A percentile compares a stretch with the other conserved stretches of the same genome.
phyloP scores from a whole-genome alignment of 2,113 vertebrate genomes.

The Excalfactoria chinensis region DNA sequence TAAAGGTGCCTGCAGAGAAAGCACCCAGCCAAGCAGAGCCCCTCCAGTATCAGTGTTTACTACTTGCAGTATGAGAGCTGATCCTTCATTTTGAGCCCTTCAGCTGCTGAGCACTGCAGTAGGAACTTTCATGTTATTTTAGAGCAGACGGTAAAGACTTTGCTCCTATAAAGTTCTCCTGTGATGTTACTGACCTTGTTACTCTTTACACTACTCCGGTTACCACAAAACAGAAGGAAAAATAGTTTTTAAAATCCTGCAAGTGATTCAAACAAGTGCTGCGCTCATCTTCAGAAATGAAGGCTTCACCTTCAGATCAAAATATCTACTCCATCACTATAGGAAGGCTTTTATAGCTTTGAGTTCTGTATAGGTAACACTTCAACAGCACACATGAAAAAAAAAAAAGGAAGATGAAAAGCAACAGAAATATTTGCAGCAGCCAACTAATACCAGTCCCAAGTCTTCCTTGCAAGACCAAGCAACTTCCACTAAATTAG shows the following conservation, averaged over 20 bases:
- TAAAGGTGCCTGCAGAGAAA: neutral
- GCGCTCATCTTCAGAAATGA: conserved; percentile 36
- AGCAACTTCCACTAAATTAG: neutral
- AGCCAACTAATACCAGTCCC: neutral
- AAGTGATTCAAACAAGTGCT: conserved; percentile 49
- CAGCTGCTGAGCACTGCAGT: neutral
- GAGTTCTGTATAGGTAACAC: neutral
- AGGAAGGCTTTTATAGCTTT: conserved; percentile 22
- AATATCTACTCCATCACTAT: neutral
- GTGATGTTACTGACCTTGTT: conserved; percentile 10
- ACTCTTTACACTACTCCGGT: neutral
- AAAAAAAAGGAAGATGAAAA: neutral
- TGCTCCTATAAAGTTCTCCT: neutral
- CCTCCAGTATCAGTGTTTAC: neutral
- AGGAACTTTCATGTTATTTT: conserved; percentile 25
- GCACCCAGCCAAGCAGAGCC: neutral
- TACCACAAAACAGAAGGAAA: conserved; percentile 20
- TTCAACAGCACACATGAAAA: neutral
- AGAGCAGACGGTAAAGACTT: conserved; percentile 39
- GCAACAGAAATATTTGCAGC: conserved; percentile 1
- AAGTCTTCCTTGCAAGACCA: neutral
- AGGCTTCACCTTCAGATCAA: conserved; percentile 38
- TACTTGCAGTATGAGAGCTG: neutral
- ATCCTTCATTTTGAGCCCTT: conserved; percentile 39
- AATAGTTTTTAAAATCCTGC: conserved; percentile 18